Evolutionary conservation across 2,113 vertebrate genomes (phyloP).

Genomic region (Eleginops maclovinus): DNA sequence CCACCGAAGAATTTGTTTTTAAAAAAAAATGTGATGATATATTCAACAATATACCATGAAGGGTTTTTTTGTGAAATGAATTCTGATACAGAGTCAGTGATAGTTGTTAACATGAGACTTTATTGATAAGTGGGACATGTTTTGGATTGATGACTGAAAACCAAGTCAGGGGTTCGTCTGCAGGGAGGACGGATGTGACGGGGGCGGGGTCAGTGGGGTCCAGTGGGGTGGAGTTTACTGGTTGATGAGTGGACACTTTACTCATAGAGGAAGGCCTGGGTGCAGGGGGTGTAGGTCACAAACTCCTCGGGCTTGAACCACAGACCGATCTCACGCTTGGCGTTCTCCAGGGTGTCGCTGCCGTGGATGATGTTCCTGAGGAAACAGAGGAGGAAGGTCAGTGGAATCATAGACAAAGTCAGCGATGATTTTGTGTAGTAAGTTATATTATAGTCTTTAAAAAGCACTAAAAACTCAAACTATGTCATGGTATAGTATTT

Average conservation of each 20-base stretch:
- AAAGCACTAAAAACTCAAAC: too few relatives aligned
- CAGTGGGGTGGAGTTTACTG: constrained; percentile 5
- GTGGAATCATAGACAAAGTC: background rate
- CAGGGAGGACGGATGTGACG: background rate
- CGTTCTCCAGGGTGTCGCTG: constrained; percentile 94
- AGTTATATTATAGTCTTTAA: too few relatives aligned
- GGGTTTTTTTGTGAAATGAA: too few relatives aligned
- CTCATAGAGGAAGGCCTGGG: constrained; percentile 90
- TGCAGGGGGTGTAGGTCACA: constrained; percentile 83
- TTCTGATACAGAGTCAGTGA: background rate
- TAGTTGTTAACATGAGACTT: constrained; percentile 52
- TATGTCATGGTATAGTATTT: background rate
- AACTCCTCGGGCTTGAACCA: constrained; percentile 94
- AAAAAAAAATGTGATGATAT: too few relatives aligned
- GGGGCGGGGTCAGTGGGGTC: background rate
- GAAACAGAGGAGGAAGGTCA: background rate
- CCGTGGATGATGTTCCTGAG: constrained; percentile 97
- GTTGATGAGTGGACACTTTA: constrained; percentile 56
- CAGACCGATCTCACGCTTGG: constrained; percentile 90
- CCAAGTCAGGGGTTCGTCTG: constrained; percentile 16
- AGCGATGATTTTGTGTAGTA: background rate
- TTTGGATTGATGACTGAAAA: constrained; percentile 9
- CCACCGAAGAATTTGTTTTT: too few relatives aligned
- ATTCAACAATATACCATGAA: too few relatives aligned
- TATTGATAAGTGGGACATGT: constrained; percentile 66